Evolutionary conservation across 2,113 vertebrate genomes (phyloP).

Genomic region (Cephalopholis sonnerati): DNA sequence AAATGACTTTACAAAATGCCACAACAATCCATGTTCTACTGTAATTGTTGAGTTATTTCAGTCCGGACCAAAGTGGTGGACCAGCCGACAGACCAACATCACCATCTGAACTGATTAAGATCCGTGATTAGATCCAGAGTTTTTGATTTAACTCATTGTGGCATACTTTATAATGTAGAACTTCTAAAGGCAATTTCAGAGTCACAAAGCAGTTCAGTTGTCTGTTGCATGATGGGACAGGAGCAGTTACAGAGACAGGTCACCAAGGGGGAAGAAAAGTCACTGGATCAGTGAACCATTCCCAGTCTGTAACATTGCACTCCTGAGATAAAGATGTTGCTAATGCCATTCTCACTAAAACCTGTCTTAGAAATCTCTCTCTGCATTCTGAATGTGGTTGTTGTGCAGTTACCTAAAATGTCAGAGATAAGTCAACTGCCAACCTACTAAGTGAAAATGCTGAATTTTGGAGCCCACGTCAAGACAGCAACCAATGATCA

Average conservation of each 20-base stretch:
- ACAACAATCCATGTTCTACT: neutral
- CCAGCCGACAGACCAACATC: neutral
- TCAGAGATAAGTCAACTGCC: constrained; percentile 20
- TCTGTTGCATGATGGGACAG: constrained; percentile 46
- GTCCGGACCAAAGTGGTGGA: neutral
- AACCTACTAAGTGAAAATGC: neutral
- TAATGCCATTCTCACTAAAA: constrained; percentile 35
- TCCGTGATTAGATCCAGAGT: neutral
- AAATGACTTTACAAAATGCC: neutral
- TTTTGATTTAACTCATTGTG: constrained; percentile 26
- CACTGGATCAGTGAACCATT: constrained; percentile 55
- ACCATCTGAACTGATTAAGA: constrained; percentile 8
- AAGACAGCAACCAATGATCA: constrained; percentile 45
- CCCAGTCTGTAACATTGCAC: constrained; percentile 1
- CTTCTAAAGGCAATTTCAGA: constrained; percentile 44
- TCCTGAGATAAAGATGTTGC: constrained; percentile 20
- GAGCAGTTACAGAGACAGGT: constrained; percentile 35
- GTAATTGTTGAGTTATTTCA: neutral
- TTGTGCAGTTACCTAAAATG: neutral
- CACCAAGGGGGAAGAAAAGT: constrained; percentile 50
- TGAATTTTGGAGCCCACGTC: constrained; percentile 26
- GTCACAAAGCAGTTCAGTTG: constrained; percentile 26
- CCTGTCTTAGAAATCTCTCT: constrained; percentile 15
- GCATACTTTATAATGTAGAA: constrained; percentile 29
- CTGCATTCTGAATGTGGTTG: neutral